Base-by-base conservation (phyloP, 2,113 vertebrate species). In the Pica pica region DNA sequence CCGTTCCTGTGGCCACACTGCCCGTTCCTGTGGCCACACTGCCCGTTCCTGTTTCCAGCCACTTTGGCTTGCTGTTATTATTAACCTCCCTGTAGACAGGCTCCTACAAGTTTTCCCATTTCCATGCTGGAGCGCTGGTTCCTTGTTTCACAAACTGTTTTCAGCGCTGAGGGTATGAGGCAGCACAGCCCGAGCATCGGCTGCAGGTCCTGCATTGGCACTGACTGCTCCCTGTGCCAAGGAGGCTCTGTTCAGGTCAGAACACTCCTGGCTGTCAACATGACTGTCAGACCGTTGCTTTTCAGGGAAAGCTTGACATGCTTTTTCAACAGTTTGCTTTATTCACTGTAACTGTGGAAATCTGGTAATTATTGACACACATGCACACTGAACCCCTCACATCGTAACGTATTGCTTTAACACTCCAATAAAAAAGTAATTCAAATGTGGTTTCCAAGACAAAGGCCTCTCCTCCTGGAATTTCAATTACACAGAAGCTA, bases 291-390 rank as follows among this genome's bases (percentile, higher is more conserved):
- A 59, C 30, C 11, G 0, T 2, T 41, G 41, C 39, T 13, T 52
- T 42, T 14, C 57, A 64, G n/a, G 49, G 63, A 12, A 49, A 84
- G 60, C 6, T 8, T 19, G 27, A n/a, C 31, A 15, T 2, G 28
- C 39, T 50, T 84, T 91, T 87, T 67, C 81, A 61, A 83, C 87
- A 94, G 94, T 96, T 92, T 93, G 77, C 93, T 96, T 87, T 93
- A 78, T 86, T 74, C 94, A 33, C 57, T 75, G 64, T 87, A 73
- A 78, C 67, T 87, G 92, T 85, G 89, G 97, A 89, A 95, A 89
- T 83, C 56, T 50, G 88, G 93, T 75, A 68, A 94, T 95, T 94
- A 94, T 81, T 93, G 95, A 95, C 97, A 98, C 81, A 87, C 73
- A 83, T 10, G 39, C 93, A 64, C 59, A 59, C 96, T 70, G 91